Base-by-base conservation (phyloP, 2,797 vertebrate genomes). In the Nannoperca australis region DNA sequence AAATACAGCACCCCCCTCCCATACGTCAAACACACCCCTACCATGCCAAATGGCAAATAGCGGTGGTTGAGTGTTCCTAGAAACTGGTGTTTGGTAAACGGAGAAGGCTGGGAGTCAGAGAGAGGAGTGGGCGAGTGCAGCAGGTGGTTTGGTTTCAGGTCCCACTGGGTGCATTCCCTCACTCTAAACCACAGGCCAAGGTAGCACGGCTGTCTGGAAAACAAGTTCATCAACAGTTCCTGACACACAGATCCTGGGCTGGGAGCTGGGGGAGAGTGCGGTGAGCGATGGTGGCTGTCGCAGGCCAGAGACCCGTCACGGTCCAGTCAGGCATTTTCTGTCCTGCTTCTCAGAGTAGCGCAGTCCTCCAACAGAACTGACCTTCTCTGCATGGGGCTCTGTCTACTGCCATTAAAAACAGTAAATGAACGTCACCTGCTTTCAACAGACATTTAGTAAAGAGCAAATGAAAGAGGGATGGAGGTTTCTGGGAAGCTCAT, bases 71-170 rank as follows among this genome's bases (percentile, higher is more conserved):
- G 92, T 92, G 94, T 95, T 95, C 90, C 73, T 89, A 90, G 90
- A 93, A 92, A 68, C 88, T 76, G 83, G 62, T 95, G 93, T 95
- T 95, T 94, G 94, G 94, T 94, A 95, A 96, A 93, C 36, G 88
- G 94, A 96, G 95, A 95, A 72, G 93, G 90, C 91, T 91, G 92
- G 88, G 90, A 92, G 90, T 85, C 83, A 42, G 72, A 80, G 79
- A 86, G 84, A 14, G 24, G 82, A 85, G 86, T 83, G 89, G 88
- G 83, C 56, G 84, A 90, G 81, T 18, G 84, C 89, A 92, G 92
- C 93, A 94, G 92, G 93, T 94, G 93, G 87, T 83, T 90, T 55
- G 44, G 65, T 89, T 93, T 94, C 89, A 87, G 81, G 85, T 95
- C 91, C 93, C 92, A 88, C 76, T 47, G 90, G 89, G 86, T 77